Base-by-base conservation (phyloP, 2,888 invertebrate species). In the Thecocarcelia acutangulata region DNA sequence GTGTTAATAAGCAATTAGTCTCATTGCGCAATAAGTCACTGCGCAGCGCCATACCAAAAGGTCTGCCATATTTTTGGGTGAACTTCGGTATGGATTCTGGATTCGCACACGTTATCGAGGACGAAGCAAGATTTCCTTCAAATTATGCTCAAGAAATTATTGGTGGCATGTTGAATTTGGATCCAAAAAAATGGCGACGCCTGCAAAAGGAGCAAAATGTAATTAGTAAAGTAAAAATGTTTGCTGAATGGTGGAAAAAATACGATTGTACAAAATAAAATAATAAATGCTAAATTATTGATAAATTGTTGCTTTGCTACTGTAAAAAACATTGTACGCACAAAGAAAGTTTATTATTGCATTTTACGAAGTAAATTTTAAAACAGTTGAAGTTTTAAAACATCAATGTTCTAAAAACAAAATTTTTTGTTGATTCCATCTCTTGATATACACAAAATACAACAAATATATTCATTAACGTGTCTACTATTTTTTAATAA, bases 31-130 rank as follows among this genome's bases (percentile, higher is more conserved):
- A 84, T 0, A 95, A 94, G 88, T 93, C 95, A 88, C 92, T 99
- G 21, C 93, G 97, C 50, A 93, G 93, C 87, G 94, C 96, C 13
- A 92, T 99, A 81, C 99, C 99, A 0, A 97, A 96, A 91, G 97
- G 97, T 0, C 93, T 99, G 84, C 96, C 98, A 0, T 99, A 99
- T 90, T 98, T 99, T 91, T 94, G 95, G 92, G 96, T 99, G 0
- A 95, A 97, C 90, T 99, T 99, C 92, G 98, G 97, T 17, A 94
- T 95, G 92, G 94, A 96, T 52, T 94, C 95, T 66, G 99, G 99
- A 1, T 99, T 95, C 92, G 99, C 98, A 58, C 99, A 99, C 91
- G 96, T 99, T 0, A 97, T 99, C 87, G 99, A 99, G 91, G 97
- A 99, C 90, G 96, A 97, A 88, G 92, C 94, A 73, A 89, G 93